These are phyloP conservation scores for Ageneiosus marmoratus DNA, from an alignment of 2,113 vertebrate genomes.

Conservation along the genomic window DNA sequence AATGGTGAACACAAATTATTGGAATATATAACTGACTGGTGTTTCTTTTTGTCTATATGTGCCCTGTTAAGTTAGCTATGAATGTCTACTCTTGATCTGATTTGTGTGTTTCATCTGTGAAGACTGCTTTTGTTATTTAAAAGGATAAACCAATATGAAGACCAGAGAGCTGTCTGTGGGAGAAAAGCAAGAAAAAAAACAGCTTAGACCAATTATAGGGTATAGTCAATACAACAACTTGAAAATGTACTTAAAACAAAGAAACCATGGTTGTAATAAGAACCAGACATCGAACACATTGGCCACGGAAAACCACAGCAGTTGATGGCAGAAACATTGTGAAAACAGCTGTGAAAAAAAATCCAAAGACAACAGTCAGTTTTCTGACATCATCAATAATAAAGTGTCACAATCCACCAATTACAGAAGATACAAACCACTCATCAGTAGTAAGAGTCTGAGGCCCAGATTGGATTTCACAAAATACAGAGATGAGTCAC, in stretches of 20 bases:
- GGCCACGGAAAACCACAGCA: background rate
- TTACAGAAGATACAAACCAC: no score
- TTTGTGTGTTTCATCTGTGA: background rate
- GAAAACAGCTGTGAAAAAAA: no score
- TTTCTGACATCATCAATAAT: no score
- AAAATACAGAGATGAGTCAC: no score
- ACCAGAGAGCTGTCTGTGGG: background rate
- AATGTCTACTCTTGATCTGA: background rate
- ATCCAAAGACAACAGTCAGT: no score
- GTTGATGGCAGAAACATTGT: no score
- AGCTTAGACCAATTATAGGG: no score
- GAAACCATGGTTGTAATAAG: background rate
- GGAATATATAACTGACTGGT: background rate
- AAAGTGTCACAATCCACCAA: no score
- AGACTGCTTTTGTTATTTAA: background rate
- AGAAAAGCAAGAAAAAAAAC: background rate
- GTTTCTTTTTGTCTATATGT: background rate
- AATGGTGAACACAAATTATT: background rate
- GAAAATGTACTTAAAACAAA: background rate
- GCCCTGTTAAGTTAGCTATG: background rate
- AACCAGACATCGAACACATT: background rate
- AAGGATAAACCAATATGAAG: background rate
- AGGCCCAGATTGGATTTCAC: no score
- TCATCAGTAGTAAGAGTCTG: no score
- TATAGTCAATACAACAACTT: background rate